Percentiles rank a stretch among this genome's conserved stretches.
phyloP scores from a whole-genome alignment of 2,113 vertebrate species.

The Phasianus colchicus region DNA sequence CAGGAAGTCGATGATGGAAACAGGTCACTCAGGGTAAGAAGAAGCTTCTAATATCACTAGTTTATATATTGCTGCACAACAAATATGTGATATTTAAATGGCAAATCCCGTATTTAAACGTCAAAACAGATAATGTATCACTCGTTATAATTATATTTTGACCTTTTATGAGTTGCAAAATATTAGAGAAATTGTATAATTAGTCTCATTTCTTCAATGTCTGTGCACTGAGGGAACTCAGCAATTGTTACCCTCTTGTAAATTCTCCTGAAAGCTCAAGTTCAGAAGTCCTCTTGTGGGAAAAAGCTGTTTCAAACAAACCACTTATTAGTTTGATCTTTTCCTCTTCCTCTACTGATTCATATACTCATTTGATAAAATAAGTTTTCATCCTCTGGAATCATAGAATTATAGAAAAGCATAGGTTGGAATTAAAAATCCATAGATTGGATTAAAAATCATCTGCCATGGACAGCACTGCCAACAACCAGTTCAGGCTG shows the following conservation, averaged over 20 bases:
- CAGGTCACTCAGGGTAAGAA: not conserved
- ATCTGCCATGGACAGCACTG: too few species aligned
- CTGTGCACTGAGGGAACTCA: not conserved
- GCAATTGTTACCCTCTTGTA: not conserved
- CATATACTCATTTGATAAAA: not conserved
- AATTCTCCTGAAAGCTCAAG: not conserved
- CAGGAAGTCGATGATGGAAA: conserved; percentile 7
- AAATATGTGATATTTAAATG: conserved; percentile 39
- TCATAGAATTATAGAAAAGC: too few species aligned
- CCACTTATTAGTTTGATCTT: not conserved
- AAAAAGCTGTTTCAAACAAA: conserved; percentile 23
- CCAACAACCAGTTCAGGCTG: not conserved
- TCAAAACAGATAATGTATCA: conserved; percentile 25
- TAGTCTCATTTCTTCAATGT: not conserved
- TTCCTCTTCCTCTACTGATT: not conserved
- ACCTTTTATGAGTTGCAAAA: conserved; percentile 59
- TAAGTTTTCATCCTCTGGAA: not conserved
- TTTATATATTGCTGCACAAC: not conserved
- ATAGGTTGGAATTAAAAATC: too few species aligned
- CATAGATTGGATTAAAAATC: too few species aligned
- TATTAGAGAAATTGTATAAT: conserved; percentile 53
- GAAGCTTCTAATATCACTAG: not conserved
- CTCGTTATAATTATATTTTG: conserved; percentile 44
- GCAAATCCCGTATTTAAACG: conserved; percentile 49
- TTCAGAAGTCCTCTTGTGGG: not conserved